phyloP scores from a whole-genome alignment of 2,888 invertebrate species.

The Argyresthia goedartella region DNA sequence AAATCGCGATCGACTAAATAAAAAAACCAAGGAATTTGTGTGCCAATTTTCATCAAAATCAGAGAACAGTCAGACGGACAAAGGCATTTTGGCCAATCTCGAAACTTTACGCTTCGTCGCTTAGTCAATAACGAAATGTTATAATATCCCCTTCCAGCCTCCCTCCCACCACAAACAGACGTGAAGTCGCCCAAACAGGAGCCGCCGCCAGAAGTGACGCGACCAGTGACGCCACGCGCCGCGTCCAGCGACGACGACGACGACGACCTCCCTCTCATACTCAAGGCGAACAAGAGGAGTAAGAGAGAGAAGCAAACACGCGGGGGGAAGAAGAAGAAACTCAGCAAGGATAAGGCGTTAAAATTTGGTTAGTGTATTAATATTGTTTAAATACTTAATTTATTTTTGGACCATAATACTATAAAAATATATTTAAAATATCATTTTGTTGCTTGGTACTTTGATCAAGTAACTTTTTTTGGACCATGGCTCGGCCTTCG shows the following conservation, averaged over 20 bases:
- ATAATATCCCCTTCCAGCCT: not conserved
- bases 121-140: not conserved
- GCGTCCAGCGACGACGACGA: slow-evolving; percentile 17
- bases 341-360: slow-evolving; percentile 23
- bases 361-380: slow-evolving; percentile 24
- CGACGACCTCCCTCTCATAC: slow-evolving; percentile 40
- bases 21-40: no score
- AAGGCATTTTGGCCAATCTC: no score
- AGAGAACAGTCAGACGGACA: no score
- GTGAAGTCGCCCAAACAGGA: not conserved
- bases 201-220: not conserved
- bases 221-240: not conserved
- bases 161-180: not conserved
- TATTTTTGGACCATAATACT: not conserved
- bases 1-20: no score
- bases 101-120: no score
- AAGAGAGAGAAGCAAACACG: slow-evolving; percentile 13
- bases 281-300: slow-evolving; percentile 40
- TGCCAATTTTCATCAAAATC: no score
- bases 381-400: not conserved
- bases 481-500: not conserved
- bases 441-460: not conserved
- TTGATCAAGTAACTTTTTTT: not conserved
- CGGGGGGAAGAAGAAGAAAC: slow-evolving; percentile 12
- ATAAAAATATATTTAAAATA: not conserved